Conservation (phyloP, 2,888 invertebrate genomes). For the Clepsis dumicolana region DNA sequence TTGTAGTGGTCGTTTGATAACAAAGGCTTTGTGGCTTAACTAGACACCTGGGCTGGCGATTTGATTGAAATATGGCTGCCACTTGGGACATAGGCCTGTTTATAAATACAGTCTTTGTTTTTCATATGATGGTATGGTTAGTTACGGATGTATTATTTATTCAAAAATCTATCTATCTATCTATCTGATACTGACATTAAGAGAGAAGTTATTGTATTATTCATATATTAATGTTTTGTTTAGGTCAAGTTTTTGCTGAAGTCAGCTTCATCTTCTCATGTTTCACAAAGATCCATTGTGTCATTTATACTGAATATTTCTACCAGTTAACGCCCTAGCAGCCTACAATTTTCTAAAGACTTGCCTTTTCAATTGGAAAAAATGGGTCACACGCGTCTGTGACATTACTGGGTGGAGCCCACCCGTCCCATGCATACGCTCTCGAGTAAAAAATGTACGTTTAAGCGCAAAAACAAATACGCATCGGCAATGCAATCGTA, state of each 20-base stretch:
- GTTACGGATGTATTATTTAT: too few species aligned
- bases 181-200: too few species aligned
- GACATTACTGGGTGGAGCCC: not conserved
- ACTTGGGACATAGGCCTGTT: not conserved
- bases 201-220: too few species aligned
- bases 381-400: constrained; percentile 8
- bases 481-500: constrained; percentile 21
- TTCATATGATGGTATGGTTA: not conserved
- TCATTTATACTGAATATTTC: not conserved
- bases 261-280: too few species aligned
- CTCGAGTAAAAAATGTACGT: not conserved
- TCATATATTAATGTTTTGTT: too few species aligned
- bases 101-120: not conserved
- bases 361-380: constrained; percentile 9
- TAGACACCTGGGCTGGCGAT: not conserved
- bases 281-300: not conserved
- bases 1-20: not conserved
- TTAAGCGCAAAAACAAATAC: constrained; percentile 16
- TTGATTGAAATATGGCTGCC: not conserved
- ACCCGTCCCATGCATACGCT: not conserved
- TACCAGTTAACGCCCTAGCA: not conserved
- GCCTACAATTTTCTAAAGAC: constrained; percentile 1
- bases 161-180: too few species aligned
- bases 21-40: constrained; percentile 20
- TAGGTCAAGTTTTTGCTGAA: too few species aligned